Base-by-base conservation (phyloP, 2,113 vertebrate genomes). In the Lamprologus tigripictilis region DNA sequence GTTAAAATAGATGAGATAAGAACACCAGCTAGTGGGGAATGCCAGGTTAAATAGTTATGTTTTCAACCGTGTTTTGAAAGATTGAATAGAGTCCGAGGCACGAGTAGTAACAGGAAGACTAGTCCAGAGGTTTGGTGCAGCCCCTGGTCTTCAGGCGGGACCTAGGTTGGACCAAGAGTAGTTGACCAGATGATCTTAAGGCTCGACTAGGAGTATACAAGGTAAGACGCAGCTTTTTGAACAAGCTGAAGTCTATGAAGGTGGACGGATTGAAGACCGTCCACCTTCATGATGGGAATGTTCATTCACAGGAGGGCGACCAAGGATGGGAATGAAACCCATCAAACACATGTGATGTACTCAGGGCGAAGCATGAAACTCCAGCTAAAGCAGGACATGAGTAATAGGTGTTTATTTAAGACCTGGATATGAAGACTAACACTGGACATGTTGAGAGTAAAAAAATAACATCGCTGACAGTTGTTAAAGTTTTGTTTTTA, bases 91-190 rank as follows among this genome's bases (percentile, higher is more conserved):
- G 26, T 0, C 57, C 1, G 14, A 61, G 26, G 57, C 26, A 61
- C 26, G 17, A 17, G 26, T 61, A 61, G 57, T 31, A 61, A 61
- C 26, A 6, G 26, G 57, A 31, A 61, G 26, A 31, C 57, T 61
- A 0, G 3, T 31, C 0, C 14, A 61, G 57, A 0, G 8, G 26
- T 61, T 61, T 31, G 26, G 26, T 61, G 57, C 26, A 58, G 57
- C 57, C 0, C 26, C 0, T 58, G 57, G 3, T 17, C 26, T 31
- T 58, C 57, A 58, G 14, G 57, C 0, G 14, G 8, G 14, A 31
- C 26, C 8, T 58, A 17, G 55, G 55, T 31, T 58, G 8, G 55
- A 17, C 57, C 1, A 31, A 31, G 26, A 31, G 57, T 31, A 31
- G 57, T 31, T 31, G 57, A 61, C 57, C 26, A 61, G 57, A 61